Base-by-base conservation (phyloP, 1,140 invertebrate genomes). In the Phthorimaea operculella region DNA sequence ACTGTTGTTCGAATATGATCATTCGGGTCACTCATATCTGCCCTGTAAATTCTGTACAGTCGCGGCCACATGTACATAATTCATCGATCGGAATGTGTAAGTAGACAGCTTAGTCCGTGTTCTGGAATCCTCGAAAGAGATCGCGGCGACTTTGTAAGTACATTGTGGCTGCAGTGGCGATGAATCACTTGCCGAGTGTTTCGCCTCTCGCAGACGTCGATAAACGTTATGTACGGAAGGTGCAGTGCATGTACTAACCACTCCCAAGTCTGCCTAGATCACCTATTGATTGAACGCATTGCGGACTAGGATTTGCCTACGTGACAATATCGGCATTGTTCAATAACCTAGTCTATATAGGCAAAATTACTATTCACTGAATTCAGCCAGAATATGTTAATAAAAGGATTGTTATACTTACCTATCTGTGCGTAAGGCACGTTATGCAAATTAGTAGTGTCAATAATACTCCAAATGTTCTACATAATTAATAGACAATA, bases 1-100 rank as follows among this genome's bases (percentile, higher is more conserved):
- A 62, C 66, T 70, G 65, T 56, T 70, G 70, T 76, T 74, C 68
- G 63, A 80, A 81, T 80, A 81, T 75, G 67, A 79, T 75, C 69
- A 68, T 66, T 76, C 55, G 63, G 57, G 51, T 69, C 63, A 71
- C 67, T 74, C 68, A 73, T 74, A 72, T 73, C 65, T 64, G 58
- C 63, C 65, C 63, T 70, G 63, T 74, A 70, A 74, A 73, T 62
- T 76, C 52, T 65, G 61, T 69, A 63, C 57, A 49, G 55, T 63
- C 66, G 62, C 66, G 64, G 60, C 66, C 59, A 57, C 52, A 69
- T 58, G 59, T 68, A 64, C 69, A 76, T 74, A 71, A 71, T 76
- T 67, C 73, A 77, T 66, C 63, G 66, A 55, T 61, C 9, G 47
- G 64, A 68, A 70, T 67, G 47, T 63, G 57, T 68, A 64, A 70